Conservation (phyloP, 2,113 vertebrate species). For the Hipposideros armiger region DNA sequence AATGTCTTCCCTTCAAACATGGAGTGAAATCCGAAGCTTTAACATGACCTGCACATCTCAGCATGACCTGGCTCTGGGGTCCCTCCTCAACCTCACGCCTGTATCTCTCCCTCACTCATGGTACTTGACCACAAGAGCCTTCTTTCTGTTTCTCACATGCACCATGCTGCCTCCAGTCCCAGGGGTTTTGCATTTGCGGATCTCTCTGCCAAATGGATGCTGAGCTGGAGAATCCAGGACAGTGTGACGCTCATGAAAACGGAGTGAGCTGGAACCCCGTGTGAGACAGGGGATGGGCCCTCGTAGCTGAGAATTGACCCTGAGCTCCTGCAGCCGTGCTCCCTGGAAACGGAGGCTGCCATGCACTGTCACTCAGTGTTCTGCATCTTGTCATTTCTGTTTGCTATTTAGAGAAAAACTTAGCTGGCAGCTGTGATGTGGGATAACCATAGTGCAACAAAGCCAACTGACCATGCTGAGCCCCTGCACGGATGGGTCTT, state of each 20-base stretch:
- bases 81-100: not conserved
- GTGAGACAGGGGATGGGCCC: not conserved
- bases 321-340: not conserved
- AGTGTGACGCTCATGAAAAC: too few species aligned
- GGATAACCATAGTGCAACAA: not conserved
- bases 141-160: not conserved
- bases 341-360: not conserved
- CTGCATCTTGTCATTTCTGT: conserved; percentile 12
- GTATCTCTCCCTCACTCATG: not conserved
- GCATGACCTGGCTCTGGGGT: not conserved
- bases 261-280: not conserved
- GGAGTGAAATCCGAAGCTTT: not conserved
- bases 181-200: not conserved
- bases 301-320: not conserved
- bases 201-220: not conserved
- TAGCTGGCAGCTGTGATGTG: not conserved
- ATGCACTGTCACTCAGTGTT: not conserved
- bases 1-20: not conserved
- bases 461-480: rapidly evolving
- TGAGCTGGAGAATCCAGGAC: not conserved
- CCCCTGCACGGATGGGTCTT: not conserved
- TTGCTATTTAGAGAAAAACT: not conserved
- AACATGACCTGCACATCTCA: not conserved
- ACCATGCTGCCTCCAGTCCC: not conserved
- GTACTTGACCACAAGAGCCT: not conserved